A percentile compares a stretch with the other conserved stretches of the same genome.
Evolutionary conservation across 2,888 invertebrate species (phyloP).

Genomic region (Andrena chrysosceles): DNA sequence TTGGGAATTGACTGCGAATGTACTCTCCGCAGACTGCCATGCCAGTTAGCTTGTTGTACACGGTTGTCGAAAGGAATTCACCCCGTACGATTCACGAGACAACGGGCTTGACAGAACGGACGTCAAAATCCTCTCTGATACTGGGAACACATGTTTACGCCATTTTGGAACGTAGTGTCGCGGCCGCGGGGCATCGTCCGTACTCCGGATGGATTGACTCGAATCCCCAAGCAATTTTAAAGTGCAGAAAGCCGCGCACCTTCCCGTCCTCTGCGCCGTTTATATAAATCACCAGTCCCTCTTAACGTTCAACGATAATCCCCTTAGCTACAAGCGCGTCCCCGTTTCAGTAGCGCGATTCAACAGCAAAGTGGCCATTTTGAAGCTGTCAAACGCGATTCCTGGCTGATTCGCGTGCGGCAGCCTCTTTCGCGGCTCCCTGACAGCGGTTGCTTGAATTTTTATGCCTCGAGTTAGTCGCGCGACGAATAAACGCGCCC

Average conservation of each 20-base stretch:
- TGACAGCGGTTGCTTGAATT: slow-evolving; percentile 14
- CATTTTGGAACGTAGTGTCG: slow-evolving; percentile 63
- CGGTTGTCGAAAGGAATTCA: slow-evolving; percentile 62
- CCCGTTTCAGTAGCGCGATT: slow-evolving; percentile 3
- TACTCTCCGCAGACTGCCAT: slow-evolving; percentile 92
- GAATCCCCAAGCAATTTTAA: background rate
- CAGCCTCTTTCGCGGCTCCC: slow-evolving; percentile 11
- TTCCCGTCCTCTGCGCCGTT: background rate
- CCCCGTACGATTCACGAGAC: slow-evolving; percentile 42
- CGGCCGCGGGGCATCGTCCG: slow-evolving; percentile 20
- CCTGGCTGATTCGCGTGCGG: slow-evolving; percentile 41
- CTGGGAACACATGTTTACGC: slow-evolving; percentile 77
- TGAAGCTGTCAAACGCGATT: slow-evolving; percentile 75
- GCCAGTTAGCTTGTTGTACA: slow-evolving; percentile 54
- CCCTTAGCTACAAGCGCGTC: background rate
- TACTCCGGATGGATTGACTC: slow-evolving; percentile 7
- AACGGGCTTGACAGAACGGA: slow-evolving; percentile 64
- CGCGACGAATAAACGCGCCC: background rate
- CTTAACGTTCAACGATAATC: background rate
- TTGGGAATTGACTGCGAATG: slow-evolving; percentile 93
- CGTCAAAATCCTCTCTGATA: slow-evolving; percentile 72
- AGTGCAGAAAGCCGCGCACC: too few species aligned
- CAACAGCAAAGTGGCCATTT: slow-evolving; percentile 71
- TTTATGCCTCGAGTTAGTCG: background rate
- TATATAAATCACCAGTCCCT: background rate